A percentile compares a stretch with the other conserved stretches of the same genome.
These are phyloP conservation scores for Cryptocephalus moraei DNA, from an alignment of 2,888 invertebrate species.

Conservation along the genomic window DNA sequence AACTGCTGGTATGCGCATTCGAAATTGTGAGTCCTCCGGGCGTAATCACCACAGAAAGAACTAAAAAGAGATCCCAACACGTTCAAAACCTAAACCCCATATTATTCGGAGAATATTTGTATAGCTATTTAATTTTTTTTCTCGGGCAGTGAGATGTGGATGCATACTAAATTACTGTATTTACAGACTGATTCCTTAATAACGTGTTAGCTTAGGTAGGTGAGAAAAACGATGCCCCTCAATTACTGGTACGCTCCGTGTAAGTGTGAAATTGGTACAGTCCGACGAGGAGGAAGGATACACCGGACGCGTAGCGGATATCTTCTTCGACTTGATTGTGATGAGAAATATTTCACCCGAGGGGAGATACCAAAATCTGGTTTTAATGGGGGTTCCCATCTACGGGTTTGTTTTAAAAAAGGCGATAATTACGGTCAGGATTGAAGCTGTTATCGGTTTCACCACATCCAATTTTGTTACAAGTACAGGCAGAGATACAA, in stretches of 20 bases:
- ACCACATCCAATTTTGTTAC: no score
- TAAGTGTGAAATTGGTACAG: conserved; percentile 1
- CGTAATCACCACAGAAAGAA: no score
- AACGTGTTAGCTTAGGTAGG: conserved; percentile 22
- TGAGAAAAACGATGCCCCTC: conserved; percentile 20
- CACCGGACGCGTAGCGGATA: no score
- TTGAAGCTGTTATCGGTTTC: no score
- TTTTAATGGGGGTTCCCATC: no score
- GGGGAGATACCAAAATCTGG: no score
- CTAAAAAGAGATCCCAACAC: no score
- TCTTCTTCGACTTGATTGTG: no score
- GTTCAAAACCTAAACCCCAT: conserved; percentile 9
- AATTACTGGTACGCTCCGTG: conserved; percentile 12
- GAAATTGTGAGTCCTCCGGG: not conserved
- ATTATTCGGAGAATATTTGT: conserved; percentile 9
- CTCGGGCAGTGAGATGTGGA: conserved; percentile 6
- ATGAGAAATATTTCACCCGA: no score
- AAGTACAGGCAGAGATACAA: no score
- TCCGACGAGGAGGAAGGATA: not conserved
- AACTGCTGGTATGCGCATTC: not conserved
- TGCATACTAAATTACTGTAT: conserved; percentile 21
- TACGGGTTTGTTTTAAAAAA: no score
- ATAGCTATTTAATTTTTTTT: conserved; percentile 1
- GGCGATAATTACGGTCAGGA: no score
- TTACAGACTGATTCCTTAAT: conserved; percentile 24